Base-by-base conservation (phyloP, 2,797 vertebrate species). In the Bradypus variegatus region DNA sequence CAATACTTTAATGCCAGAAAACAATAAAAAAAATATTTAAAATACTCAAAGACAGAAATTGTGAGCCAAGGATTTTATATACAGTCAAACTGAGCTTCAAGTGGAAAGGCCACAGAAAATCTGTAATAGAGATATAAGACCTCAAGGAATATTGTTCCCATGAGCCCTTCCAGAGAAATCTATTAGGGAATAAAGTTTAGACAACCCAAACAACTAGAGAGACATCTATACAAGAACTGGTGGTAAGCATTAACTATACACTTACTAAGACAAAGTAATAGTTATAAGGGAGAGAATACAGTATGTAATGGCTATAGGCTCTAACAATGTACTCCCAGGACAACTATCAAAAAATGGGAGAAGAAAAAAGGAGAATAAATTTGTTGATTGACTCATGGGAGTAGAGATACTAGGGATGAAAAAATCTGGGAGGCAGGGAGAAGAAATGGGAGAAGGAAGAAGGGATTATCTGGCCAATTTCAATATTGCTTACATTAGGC, bases 21-120 rank as follows among this genome's bases (percentile, higher is more conserved):
- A 92, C 27, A 82, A 89, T 53, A 87, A 92, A 91, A 82, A 82
- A 80, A 14, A 92, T n/a, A 86, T 62, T 89, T 86, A 89, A 94
- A 38, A 87, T 72, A 55, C 29, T 82, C 41, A 69, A 86, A 19
- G 31, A 75, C 48, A 93, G 33, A 94, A 93, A 90, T 84, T 41
- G 23, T 87, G 50, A 93, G 36, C 25, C 73, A 90, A 72, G 6
- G 5, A 87, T 76, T 89, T 92, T 89, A 87, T 80, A 94, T 53
- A 53, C 84, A 93, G 38, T 38, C 81, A 92, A 87, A 87, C 29
- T 90, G 82, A 81, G 64, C 91, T 93, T 83, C 36, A 86, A 76
- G 27, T n/a, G 76, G 76, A 88, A 88, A 91, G 58, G 33, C 45
- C 36, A 91, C 4, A 89, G 6, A 89, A 94, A 90, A 92, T 83